Base-by-base conservation (phyloP, 53 echinoderm and acorn worm species). In the Actinopyga echinites region DNA sequence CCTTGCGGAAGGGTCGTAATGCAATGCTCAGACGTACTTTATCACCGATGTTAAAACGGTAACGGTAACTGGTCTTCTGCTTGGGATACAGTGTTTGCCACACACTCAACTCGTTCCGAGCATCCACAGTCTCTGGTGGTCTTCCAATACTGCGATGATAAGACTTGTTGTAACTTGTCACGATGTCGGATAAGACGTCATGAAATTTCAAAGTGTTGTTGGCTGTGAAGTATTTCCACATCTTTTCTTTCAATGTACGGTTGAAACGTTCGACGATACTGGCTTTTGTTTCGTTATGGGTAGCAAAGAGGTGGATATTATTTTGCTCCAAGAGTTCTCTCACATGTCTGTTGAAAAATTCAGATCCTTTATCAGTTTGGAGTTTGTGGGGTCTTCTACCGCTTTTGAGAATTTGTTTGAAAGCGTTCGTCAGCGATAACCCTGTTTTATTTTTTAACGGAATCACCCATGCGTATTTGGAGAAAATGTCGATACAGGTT, bases 11-110 rank as follows among this genome's bases (percentile, higher is more conserved):
- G 2, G 85, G 74, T 69, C 67, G 80, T 6, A 89, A 69, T 20
- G 63, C n/a, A 79, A 86, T 86, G 34, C 84, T 54, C 24, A 89
- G 59, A 29, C 92, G 61, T 13, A 89, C 89, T 40, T 55, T 83
- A 65, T 92, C 92, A n/a, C 86, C 89, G 7, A 86, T 43, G 8
- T 86, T 56, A 52, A 92, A 92, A 6, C 56, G 74, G 57, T 37
- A 84, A 56, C 21, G 3, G 13, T 3, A 25, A 5, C 20, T 30
- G 3, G 22, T 11, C 2, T 68, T 19, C 12, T 7, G 26, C 21
- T 79, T 3, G 8, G 22, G 56, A 67, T 92, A 84, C 33, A 89
- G 65, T 1, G 40, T 73, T 11, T n/a, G 69, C 85, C 93, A 78
- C 0, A 90, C 83, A 0, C 36, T 65, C 8, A 81, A 74, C 52